A percentile compares a stretch with the other conserved stretches of the same genome.
Conservation (phyloP, 2,888 invertebrate species). For the Hirtodrosophila cameraria region DNA sequence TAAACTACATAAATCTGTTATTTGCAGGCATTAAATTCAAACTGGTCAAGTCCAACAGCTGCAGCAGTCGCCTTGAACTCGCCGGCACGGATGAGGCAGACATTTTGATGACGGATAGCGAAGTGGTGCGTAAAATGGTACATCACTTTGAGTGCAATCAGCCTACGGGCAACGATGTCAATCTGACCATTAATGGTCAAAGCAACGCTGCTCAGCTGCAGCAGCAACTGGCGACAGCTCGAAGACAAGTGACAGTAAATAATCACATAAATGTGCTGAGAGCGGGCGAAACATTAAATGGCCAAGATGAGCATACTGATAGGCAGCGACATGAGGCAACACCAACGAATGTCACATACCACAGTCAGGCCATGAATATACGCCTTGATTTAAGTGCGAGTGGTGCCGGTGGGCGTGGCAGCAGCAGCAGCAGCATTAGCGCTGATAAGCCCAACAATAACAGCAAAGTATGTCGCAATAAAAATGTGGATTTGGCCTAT, state of each 20-base stretch:
- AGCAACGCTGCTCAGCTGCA: slow-evolving; percentile 74
- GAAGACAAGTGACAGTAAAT: slow-evolving; percentile 82
- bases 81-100: slow-evolving; percentile 86
- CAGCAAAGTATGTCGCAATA: slow-evolving; percentile 83
- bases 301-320: slow-evolving; percentile 21
- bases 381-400: slow-evolving; percentile 61
- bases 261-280: slow-evolving; percentile 83
- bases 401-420: slow-evolving; percentile 31
- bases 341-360: slow-evolving; percentile 46
- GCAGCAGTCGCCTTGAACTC: slow-evolving; percentile 92
- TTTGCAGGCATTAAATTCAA: slow-evolving; percentile 89
- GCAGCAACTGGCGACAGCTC: slow-evolving; percentile 12
- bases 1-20: slow-evolving; percentile 17
- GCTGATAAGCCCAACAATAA: slow-evolving; percentile 77
- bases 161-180: slow-evolving; percentile 29
- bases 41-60: slow-evolving; percentile 93
- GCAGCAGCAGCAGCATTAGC: slow-evolving; percentile 10
- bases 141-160: slow-evolving; percentile 82
- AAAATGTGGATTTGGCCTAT: slow-evolving; percentile 84
- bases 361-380: slow-evolving; percentile 81
- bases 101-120: slow-evolving; percentile 64
- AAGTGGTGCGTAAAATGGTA: slow-evolving; percentile 83
- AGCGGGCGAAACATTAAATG: slow-evolving; percentile 35
- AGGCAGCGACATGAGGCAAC: slow-evolving; percentile 22
- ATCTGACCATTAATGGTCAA: slow-evolving; percentile 84